Evolutionary conservation across 2,797 vertebrate species (phyloP).

Genomic region (Gymnodraco acuticeps): DNA sequence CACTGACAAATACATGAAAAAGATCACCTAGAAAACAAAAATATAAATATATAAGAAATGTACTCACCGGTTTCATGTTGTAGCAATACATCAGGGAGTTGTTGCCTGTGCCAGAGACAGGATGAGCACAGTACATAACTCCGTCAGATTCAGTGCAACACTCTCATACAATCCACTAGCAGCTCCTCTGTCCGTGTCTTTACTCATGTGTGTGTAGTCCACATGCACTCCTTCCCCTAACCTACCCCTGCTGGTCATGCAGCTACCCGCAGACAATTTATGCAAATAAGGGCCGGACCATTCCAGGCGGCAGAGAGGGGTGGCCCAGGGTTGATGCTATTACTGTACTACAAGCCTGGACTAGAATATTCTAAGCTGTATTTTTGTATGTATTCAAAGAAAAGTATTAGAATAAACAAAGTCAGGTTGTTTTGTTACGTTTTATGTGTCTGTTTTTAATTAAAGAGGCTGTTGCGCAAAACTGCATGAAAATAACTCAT

Average conservation of each 20-base stretch:
- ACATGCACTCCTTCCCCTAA: conserved; percentile 72
- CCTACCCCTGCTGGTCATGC: conserved; percentile 87
- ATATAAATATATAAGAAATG: conserved; percentile 3
- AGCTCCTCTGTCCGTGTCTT: conserved; percentile 74
- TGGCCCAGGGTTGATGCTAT: conserved; percentile 46
- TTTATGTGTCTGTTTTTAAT: neutral
- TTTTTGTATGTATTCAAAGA: neutral
- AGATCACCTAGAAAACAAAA: neutral
- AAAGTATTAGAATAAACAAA: neutral
- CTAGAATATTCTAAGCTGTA: neutral
- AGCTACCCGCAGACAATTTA: conserved; percentile 92
- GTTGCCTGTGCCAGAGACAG: conserved; percentile 90
- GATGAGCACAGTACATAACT: conserved; percentile 95
- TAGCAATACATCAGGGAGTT: conserved; percentile 96
- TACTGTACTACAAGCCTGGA: conserved; percentile 23
- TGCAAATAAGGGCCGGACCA: conserved; percentile 96
- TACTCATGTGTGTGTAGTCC: conserved; percentile 68
- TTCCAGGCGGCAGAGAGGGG: conserved; percentile 78
- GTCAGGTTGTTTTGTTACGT: neutral
- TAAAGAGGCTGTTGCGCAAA: neutral
- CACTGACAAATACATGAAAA: conserved; percentile 3
- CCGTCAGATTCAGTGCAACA: conserved; percentile 60
- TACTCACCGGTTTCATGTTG: conserved; percentile 95
- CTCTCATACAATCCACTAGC: conserved; percentile 70
- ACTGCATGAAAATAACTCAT: neutral